phyloP scores from a whole-genome alignment of 2,113 vertebrate genomes.

The Callipepla squamata region DNA sequence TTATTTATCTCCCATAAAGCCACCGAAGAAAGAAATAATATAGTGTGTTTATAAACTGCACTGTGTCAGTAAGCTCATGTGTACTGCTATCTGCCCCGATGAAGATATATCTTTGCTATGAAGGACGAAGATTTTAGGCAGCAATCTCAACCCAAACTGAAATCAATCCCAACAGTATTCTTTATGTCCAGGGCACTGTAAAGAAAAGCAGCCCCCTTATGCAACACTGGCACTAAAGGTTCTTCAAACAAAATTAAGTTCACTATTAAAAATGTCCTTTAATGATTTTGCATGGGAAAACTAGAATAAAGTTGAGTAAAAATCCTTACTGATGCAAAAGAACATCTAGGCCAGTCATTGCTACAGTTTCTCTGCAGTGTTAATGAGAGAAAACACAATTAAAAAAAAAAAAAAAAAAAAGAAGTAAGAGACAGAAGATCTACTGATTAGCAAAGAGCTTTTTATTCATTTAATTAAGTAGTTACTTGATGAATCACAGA shows the following conservation, averaged over 20 bases:
- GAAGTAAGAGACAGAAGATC: not conserved
- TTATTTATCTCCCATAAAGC: not conserved
- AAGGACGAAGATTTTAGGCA: not conserved
- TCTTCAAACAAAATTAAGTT: not conserved
- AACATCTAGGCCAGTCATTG: not conserved
- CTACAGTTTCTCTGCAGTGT: not conserved
- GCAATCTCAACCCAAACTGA: not conserved
- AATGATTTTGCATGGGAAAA: not conserved
- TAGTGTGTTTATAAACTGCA: not conserved
- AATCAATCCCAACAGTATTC: not conserved
- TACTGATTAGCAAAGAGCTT: not conserved
- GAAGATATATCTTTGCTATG: not conserved
- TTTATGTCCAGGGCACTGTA: not conserved
- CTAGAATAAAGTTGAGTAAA: not conserved
- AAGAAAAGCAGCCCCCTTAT: not conserved
- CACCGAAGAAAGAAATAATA: not conserved
- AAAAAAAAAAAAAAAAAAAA: not conserved
- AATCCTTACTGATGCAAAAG: constrained; percentile 4
- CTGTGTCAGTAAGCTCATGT: not conserved
- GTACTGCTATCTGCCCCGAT: not conserved
- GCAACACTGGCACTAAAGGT: not conserved
- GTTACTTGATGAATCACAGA: not conserved
- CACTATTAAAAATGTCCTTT: not conserved
- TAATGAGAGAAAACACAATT: not conserved
- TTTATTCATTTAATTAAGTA: constrained; percentile 13